Conservation (phyloP, 2,797 vertebrate species). For the Scleropages formosus region DNA sequence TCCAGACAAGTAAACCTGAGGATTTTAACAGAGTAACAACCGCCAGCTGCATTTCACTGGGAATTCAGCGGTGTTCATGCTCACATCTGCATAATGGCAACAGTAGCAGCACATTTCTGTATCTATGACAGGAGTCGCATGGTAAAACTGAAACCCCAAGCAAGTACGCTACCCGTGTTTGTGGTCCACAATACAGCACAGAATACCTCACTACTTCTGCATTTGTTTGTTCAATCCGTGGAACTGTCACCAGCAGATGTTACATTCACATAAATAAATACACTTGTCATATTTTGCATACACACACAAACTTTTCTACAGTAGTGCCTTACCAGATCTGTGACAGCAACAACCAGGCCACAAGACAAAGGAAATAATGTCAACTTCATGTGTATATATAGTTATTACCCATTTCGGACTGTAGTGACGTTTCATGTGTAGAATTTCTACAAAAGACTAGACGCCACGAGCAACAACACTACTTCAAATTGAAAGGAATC, state of each 20-base stretch:
- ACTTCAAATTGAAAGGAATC: too few species aligned
- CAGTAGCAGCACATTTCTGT: background rate
- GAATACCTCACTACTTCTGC: background rate
- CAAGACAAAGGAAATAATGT: slow-evolving; percentile 16
- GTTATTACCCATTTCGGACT: too few species aligned
- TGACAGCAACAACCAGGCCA: background rate
- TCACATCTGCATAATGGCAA: slow-evolving; percentile 9
- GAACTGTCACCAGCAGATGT: too few species aligned
- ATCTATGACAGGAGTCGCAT: background rate
- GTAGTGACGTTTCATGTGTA: background rate
- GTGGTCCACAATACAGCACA: slow-evolving; percentile 1
- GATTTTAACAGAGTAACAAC: background rate
- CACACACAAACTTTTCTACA: slow-evolving; percentile 18
- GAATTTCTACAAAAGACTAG: background rate
- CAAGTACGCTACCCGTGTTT: too few species aligned
- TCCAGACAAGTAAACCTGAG: background rate
- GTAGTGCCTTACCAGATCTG: background rate
- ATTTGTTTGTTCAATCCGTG: too few species aligned
- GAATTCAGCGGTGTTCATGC: background rate
- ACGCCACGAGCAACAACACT: too few species aligned
- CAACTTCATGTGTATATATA: background rate
- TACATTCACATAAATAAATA: too few species aligned
- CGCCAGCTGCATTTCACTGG: background rate
- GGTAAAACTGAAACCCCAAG: too few species aligned
- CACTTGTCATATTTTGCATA: too few species aligned